phyloP scores from a whole-genome alignment of 2,113 vertebrate species.

The Ariopsis seemanni region DNA sequence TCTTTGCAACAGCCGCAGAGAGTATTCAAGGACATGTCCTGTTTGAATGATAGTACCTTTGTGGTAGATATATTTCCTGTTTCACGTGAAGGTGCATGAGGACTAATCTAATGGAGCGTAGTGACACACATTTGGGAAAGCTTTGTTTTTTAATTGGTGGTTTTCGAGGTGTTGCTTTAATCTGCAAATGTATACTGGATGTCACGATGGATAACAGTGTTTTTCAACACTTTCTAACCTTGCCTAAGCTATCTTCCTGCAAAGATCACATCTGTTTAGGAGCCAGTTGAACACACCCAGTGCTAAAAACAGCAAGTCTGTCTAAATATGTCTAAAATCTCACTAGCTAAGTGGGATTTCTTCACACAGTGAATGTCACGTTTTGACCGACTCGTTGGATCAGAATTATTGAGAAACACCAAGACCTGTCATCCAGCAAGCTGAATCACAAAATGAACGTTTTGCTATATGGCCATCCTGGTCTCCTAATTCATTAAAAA shows the following conservation, averaged over 20 bases:
- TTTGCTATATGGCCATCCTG: neutral
- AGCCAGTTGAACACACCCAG: neutral
- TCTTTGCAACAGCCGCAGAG: neutral
- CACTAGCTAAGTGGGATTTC: no score
- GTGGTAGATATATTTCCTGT: neutral
- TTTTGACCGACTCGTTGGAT: neutral
- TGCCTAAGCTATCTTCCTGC: neutral
- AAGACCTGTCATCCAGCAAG: no score
- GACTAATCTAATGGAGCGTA: neutral
- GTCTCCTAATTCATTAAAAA: neutral
- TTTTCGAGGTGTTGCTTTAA: neutral
- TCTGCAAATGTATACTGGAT: neutral
- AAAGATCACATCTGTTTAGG: no score
- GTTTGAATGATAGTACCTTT: conserved; percentile 2
- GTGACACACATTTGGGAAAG: neutral
- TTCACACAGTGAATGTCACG: no score
- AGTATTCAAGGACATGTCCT: conserved; percentile 33
- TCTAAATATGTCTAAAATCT: neutral
- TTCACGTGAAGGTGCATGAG: neutral
- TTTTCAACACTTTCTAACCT: neutral
- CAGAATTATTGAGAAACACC: no score
- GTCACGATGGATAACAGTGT: neutral
- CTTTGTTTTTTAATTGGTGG: neutral
- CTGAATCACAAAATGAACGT: no score
- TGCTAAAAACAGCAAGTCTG: neutral